phyloP scores from a whole-genome alignment of 2,113 vertebrate genomes.

The Phycodurus eques region DNA sequence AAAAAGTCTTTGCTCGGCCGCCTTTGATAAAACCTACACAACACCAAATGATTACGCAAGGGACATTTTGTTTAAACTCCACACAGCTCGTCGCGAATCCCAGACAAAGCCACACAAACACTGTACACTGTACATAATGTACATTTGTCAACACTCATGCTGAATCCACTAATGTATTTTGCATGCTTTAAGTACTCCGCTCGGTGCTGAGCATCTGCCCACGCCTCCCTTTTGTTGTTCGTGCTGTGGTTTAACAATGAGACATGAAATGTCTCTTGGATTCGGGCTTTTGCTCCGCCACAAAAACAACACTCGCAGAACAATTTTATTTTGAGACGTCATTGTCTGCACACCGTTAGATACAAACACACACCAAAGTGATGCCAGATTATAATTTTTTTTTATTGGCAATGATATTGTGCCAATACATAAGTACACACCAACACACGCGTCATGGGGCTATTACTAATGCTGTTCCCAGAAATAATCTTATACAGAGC shows the following conservation, averaged over 20 bases:
- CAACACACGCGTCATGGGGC: background rate
- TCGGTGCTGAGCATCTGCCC: background rate
- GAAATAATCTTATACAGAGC: background rate
- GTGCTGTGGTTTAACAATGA: background rate
- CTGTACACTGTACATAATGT: background rate
- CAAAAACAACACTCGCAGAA: conserved; percentile 6
- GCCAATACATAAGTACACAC: background rate
- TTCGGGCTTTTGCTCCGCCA: background rate
- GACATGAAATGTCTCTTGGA: background rate
- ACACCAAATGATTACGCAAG: background rate
- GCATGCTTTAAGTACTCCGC: background rate
- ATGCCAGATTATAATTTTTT: background rate
- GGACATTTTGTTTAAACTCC: background rate
- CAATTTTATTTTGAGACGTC: conserved; percentile 1
- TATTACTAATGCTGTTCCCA: background rate
- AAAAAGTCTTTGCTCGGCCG: background rate
- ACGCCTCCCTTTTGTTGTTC: background rate
- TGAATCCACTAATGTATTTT: conserved; percentile 20
- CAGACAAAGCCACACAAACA: background rate
- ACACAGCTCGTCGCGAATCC: background rate
- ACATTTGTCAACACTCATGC: conserved; percentile 13
- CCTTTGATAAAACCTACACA: conserved; percentile 2
- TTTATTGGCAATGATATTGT: background rate
- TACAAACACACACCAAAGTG: background rate
- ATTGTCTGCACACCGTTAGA: background rate